phyloP scores from a whole-genome alignment of 2,113 vertebrate species.

The Felis catus region F.catus_Fca126_mat1.0 CM031418.1:132437501-132438000 shows the following conservation, averaged over 20 bases:
- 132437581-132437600: background rate
- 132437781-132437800: too few relatives aligned
- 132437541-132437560: background rate
- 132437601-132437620: background rate
- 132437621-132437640: too few relatives aligned
- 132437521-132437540: background rate
- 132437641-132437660: background rate
- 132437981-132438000: background rate
- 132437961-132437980: background rate
- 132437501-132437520: background rate
- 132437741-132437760: too few relatives aligned
- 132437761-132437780: too few relatives aligned
- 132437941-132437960: background rate
- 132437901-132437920: background rate
- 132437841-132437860: too few relatives aligned
- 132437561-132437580: background rate
- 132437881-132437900: background rate
- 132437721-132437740: too few relatives aligned
- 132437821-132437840: too few relatives aligned
- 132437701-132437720: too few relatives aligned
- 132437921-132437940: background rate
- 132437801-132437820: too few relatives aligned
- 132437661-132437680: background rate
- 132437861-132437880: background rate
- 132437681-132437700: background rate